These are phyloP conservation scores for Brachystomella parvula DNA, from an alignment of 1,140 invertebrate species.

Conservation along the genomic window DNA sequence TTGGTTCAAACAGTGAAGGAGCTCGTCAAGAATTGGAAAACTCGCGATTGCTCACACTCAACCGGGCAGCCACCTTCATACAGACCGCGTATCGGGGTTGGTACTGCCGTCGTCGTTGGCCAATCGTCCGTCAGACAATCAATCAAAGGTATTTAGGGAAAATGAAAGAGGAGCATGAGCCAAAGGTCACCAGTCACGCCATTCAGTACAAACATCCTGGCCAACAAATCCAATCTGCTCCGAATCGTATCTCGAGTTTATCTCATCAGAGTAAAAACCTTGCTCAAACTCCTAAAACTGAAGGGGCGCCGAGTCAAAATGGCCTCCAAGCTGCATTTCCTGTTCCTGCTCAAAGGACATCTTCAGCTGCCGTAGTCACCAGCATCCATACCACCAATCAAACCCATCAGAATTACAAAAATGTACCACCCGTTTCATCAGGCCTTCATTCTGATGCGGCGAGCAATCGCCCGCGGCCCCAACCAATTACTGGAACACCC, in stretches of 20 bases:
- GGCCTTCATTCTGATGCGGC: not conserved
- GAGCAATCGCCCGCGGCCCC: slow-evolving; percentile 58
- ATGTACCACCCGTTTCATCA: slow-evolving; percentile 35
- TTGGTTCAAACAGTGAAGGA: slow-evolving; percentile 61
- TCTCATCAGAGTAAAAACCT: not conserved
- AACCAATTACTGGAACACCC: slow-evolving; percentile 78
- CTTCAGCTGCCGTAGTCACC: slow-evolving; percentile 5
- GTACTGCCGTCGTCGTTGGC: slow-evolving; percentile 61
- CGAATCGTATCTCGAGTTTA: not conserved
- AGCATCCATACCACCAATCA: slow-evolving; percentile 3
- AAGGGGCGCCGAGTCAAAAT: no score
- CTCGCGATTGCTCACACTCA: slow-evolving; percentile 63
- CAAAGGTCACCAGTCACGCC: not conserved
- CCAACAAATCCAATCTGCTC: not conserved
- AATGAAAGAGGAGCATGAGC: slow-evolving; percentile 4
- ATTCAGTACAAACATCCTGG: not conserved
- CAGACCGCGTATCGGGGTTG: slow-evolving; percentile 76
- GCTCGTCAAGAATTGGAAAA: slow-evolving; percentile 80
- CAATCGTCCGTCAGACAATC: slow-evolving; percentile 48
- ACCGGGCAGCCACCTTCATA: slow-evolving; percentile 63
- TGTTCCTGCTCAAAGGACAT: not conserved
- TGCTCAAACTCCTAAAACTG: no score
- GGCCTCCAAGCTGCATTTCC: not conserved
- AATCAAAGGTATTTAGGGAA: slow-evolving; percentile 29
- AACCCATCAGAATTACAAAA: slow-evolving; percentile 42